These are phyloP conservation scores for Rhinophrynus dorsalis DNA, from an alignment of 2,797 vertebrate genomes.

Conservation along the genomic window DNA sequence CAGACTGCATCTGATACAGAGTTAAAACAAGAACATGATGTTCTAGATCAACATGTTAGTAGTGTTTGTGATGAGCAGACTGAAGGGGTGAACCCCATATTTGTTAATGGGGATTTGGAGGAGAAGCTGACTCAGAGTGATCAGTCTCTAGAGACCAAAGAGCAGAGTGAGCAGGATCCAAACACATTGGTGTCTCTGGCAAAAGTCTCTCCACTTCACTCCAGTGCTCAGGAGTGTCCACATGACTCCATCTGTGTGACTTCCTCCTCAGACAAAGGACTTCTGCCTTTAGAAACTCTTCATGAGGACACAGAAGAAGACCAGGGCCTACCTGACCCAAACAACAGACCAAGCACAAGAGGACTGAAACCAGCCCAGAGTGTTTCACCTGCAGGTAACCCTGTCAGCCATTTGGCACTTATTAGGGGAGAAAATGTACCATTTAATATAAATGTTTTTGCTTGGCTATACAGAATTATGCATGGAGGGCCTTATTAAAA, in stretches of 20 bases:
- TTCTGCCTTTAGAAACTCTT: slow-evolving; percentile 27
- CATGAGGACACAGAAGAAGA: slow-evolving; percentile 33
- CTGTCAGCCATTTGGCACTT: no score
- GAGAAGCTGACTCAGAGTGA: not conserved
- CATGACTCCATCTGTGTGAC: not conserved
- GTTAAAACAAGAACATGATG: not conserved
- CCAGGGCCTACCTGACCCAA: not conserved
- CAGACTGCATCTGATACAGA: not conserved
- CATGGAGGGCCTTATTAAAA: no score
- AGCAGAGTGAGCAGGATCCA: not conserved
- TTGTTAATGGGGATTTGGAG: not conserved
- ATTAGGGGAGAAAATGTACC: no score
- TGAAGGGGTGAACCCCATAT: not conserved
- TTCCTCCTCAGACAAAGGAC: not conserved
- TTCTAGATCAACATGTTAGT: not conserved
- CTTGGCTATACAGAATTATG: no score
- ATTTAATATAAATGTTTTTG: no score
- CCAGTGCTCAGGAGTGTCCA: not conserved
- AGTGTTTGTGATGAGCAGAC: not conserved
- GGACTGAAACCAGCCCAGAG: not conserved
- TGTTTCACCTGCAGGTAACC: not conserved
- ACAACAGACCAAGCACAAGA: not conserved
- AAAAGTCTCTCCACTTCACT: no score
- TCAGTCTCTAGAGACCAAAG: not conserved
- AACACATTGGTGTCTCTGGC: not conserved